phyloP scores from a whole-genome alignment of 1,140 invertebrate genomes.

The Zaprionus vittiger region DNA sequence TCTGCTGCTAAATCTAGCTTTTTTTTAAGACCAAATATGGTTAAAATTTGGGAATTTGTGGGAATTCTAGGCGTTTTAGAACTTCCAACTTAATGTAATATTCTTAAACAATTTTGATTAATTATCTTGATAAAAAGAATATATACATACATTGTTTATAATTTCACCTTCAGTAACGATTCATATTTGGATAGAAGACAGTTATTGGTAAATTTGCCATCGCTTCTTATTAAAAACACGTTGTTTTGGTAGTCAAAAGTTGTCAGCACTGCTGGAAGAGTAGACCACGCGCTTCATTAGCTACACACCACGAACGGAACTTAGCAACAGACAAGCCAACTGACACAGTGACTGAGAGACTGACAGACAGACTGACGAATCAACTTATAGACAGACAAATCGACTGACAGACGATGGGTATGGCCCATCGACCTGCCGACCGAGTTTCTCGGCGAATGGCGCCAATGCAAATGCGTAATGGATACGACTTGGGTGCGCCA shows the following conservation, averaged over 20 bases:
- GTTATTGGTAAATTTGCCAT: too few relatives aligned
- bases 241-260: not conserved
- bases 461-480: conserved; percentile 73
- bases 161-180: too few relatives aligned
- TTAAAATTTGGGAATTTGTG: too few relatives aligned
- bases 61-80: too few relatives aligned
- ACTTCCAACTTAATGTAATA: too few relatives aligned
- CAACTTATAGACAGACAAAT: conserved; percentile 25
- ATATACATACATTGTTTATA: too few relatives aligned
- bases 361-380: not conserved
- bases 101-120: too few relatives aligned
- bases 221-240: not conserved
- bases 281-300: conserved; percentile 57
- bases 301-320: conserved; percentile 20
- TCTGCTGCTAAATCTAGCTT: not conserved
- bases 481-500: conserved; percentile 48
- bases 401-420: not conserved
- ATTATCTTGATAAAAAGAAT: too few relatives aligned
- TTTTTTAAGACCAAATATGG: not conserved
- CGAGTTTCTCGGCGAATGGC: conserved; percentile 48
- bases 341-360: conserved; percentile 2
- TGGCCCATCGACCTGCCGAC: not conserved
- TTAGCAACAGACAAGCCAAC: conserved; percentile 3
- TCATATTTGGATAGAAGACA: too few relatives aligned
- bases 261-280: not conserved